phyloP scores from a whole-genome alignment of 2,113 vertebrate genomes.

The Rafetus swinhoei region DNA sequence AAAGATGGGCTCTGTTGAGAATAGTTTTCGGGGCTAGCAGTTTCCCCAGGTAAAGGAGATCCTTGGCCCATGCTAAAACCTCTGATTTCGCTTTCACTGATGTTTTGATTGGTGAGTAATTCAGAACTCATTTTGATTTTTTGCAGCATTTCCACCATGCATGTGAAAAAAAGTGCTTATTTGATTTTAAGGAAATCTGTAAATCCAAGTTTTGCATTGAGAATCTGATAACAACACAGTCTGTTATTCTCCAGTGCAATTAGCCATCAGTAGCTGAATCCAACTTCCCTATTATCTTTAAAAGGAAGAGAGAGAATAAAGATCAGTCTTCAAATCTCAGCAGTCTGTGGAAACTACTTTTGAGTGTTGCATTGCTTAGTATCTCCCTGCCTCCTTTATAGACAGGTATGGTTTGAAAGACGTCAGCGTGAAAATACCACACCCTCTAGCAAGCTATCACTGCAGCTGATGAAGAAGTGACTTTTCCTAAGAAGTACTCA shows the following conservation, averaged over 20 bases:
- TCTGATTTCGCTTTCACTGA: constrained; percentile 4
- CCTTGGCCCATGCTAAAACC: constrained; percentile 25
- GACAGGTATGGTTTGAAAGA: background rate
- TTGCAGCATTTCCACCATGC: constrained; percentile 25
- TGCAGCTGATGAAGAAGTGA: constrained; percentile 29
- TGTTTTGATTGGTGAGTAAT: background rate
- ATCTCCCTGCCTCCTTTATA: constrained; percentile 32
- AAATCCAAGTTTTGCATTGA: constrained; percentile 14
- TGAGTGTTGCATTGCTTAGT: constrained; percentile 36
- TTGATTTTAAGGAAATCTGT: rapidly evolving
- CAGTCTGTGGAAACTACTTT: constrained; percentile 19
- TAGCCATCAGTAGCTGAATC: background rate
- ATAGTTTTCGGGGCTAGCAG: constrained; percentile 22
- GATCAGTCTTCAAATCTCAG: background rate
- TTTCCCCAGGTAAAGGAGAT: constrained; percentile 59
- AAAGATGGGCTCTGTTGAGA: constrained; percentile 57
- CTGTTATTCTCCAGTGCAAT: background rate
- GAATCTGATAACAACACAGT: background rate
- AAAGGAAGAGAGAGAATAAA: background rate
- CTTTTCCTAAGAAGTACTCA: constrained; percentile 49
- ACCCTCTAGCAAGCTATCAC: constrained; percentile 46
- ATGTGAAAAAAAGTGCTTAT: background rate
- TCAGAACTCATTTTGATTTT: constrained; percentile 19
- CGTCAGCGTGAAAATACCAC: constrained; percentile 52
- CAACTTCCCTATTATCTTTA: background rate